Percentiles rank a stretch among this genome's conserved stretches.
These are phyloP conservation scores for Apeltes quadracus DNA, from an alignment of 2,113 vertebrate genomes.

Conservation along the genomic window DNA sequence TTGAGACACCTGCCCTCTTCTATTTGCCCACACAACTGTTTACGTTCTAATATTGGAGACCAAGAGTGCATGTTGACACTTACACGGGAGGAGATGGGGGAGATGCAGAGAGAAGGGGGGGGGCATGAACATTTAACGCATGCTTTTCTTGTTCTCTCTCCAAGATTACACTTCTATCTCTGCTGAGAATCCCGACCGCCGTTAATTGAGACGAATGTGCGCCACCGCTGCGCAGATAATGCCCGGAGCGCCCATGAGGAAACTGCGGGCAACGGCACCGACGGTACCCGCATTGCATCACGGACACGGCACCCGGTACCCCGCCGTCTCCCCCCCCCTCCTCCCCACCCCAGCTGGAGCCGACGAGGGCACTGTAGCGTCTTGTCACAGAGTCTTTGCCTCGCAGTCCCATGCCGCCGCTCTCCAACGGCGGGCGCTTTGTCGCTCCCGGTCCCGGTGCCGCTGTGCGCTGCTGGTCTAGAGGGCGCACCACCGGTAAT, in stretches of 20 bases:
- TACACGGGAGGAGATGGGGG: not conserved
- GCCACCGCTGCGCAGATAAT: slow-evolving; percentile 57
- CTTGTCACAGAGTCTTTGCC: slow-evolving; percentile 42
- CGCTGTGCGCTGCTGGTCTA: slow-evolving; percentile 28
- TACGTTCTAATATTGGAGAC: slow-evolving; percentile 42
- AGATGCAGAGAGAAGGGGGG: not conserved
- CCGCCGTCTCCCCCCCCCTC: slow-evolving; percentile 58
- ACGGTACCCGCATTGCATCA: slow-evolving; percentile 84
- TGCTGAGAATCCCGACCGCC: slow-evolving; percentile 41
- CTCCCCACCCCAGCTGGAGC: slow-evolving; percentile 62
- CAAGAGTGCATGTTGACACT: slow-evolving; percentile 34
- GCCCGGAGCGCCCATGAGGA: slow-evolving; percentile 53
- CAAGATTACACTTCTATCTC: slow-evolving; percentile 22
- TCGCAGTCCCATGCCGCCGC: slow-evolving; percentile 37
- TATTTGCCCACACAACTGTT: slow-evolving; percentile 35
- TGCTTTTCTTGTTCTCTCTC: slow-evolving; percentile 21
- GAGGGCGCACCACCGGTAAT: slow-evolving; percentile 55
- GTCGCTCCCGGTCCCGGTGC: slow-evolving; percentile 44
- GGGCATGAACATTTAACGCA: slow-evolving; percentile 22
- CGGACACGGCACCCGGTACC: slow-evolving; percentile 74
- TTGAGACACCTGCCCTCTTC: slow-evolving; percentile 22
- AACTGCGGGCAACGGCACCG: slow-evolving; percentile 61
- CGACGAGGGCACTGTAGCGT: slow-evolving; percentile 54
- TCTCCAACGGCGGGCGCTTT: slow-evolving; percentile 10
- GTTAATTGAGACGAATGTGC: slow-evolving; percentile 74